Percentiles rank a stretch among this genome's conserved stretches.
Evolutionary conservation across 92 coral and sea anemone genomes (phyloP).

Genomic region (Palythoa grandis): DNA sequence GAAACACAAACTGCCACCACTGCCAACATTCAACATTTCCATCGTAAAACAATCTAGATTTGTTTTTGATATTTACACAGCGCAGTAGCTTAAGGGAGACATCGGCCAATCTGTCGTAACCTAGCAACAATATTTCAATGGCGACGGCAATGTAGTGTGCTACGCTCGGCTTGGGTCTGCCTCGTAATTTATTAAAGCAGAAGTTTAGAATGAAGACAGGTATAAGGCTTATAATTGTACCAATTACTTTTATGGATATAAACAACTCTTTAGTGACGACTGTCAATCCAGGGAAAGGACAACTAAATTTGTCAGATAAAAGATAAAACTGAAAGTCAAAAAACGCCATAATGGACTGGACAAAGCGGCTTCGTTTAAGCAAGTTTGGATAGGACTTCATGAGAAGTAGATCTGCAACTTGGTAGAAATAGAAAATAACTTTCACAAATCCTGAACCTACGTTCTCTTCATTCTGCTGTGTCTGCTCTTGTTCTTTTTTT

Average conservation of each 20-base stretch:
- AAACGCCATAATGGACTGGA: conserved; percentile 38
- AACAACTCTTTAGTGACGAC: conserved; percentile 62
- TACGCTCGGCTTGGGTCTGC: conserved; percentile 3
- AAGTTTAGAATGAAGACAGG: conserved; percentile 39
- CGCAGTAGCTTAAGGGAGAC: conserved; percentile 55
- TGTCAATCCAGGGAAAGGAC: conserved; percentile 70
- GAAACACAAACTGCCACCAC: conserved; percentile 56
- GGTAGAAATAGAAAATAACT: conserved; percentile 33
- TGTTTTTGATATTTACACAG: conserved; percentile 43
- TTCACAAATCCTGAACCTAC: background rate
- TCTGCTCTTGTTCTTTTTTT: background rate
- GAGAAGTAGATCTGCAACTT: conserved; percentile 23
- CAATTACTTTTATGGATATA: conserved; percentile 43
- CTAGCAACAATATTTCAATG: conserved; percentile 52
- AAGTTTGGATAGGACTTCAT: conserved; percentile 14
- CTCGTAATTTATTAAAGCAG: background rate
- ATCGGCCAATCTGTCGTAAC: conserved; percentile 57
- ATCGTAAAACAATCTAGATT: conserved; percentile 43
- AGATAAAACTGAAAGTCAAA: conserved; percentile 54
- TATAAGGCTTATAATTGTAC: conserved; percentile 29
- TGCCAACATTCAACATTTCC: conserved; percentile 59
- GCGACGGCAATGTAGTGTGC: conserved; percentile 36
- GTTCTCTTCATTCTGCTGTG: background rate
- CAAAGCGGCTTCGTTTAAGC: conserved; percentile 14
- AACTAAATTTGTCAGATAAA: conserved; percentile 31